These are phyloP conservation scores for Pseudochirops corinnae DNA, from an alignment of 2,797 vertebrate genomes.

Conservation along the genomic window DNA sequence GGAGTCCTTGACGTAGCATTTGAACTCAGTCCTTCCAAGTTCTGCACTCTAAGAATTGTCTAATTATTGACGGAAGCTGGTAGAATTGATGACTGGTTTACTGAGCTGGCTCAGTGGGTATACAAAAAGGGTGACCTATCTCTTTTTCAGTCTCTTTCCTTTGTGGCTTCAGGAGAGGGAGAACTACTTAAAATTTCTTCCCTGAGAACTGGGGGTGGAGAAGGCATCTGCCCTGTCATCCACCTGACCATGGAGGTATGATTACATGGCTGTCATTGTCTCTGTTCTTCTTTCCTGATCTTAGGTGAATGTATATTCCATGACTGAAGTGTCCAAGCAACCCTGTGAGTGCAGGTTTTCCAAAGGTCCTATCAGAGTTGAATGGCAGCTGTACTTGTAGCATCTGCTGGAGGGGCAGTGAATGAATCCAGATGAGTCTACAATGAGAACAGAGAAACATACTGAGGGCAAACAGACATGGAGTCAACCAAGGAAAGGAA, in stretches of 20 bases:
- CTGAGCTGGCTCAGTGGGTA: not conserved
- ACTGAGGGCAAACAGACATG: not conserved
- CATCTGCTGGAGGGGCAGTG: not conserved
- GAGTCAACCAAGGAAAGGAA: not conserved
- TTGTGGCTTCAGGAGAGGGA: not conserved
- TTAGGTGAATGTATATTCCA: not conserved
- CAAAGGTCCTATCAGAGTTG: not conserved
- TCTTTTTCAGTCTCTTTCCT: not conserved
- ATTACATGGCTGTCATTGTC: not conserved
- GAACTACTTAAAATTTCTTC: not conserved
- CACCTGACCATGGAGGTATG: not conserved
- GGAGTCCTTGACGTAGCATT: not conserved
- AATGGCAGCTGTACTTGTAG: not conserved
- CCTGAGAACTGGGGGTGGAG: not conserved
- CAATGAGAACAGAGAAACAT: not conserved
- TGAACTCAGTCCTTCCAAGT: not conserved
- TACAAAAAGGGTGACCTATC: not conserved
- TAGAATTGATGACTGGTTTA: not conserved
- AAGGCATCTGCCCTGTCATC: not conserved
- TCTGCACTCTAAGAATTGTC: not conserved
- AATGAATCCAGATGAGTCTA: not conserved
- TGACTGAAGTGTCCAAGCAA: not conserved
- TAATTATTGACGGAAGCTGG: not conserved
- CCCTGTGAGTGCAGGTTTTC: not conserved
- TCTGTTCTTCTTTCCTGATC: not conserved